Base-by-base conservation (phyloP, 2,797 vertebrate genomes). In the Coilia nasus region DNA sequence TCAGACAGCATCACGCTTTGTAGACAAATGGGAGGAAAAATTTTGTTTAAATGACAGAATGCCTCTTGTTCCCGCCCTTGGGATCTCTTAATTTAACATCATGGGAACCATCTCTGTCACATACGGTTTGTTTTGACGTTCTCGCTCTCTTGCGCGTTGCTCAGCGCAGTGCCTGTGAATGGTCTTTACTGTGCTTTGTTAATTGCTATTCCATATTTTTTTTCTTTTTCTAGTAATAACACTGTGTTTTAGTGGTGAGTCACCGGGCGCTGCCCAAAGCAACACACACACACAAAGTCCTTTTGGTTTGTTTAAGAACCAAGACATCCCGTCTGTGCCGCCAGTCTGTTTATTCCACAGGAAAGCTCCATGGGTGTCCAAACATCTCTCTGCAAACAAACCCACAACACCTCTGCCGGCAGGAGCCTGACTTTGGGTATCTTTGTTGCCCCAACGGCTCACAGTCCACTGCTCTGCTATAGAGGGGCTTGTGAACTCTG, bases 171-270 rank as follows among this genome's bases (percentile, higher is more conserved):
- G 81, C 81, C 50, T 78, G 82, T 31, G 59, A 82, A 59, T 9
- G 80, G 23, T 71, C 82, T 87, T 84, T 81, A 80, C 57, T 50
- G 23, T 85, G 57, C 14, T 47, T 82, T 50, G 23, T 83, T 89
- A 88, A 90, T 88, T 90, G 83, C 83, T 84, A 81, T 90, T 87
- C 87, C 80, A 88, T 83, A 81, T 87, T 87, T 81, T 81, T 85
- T 88, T 83, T 82, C 41, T 21, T 35, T 21, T 21, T 6, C 84
- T 84, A 84, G 60, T 81, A 84, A 83, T 83, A 57, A 84, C 57
- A 17, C 82, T 60, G 78, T 75, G 83, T 64, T 83, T 81, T 85
- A 21, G 82, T 46, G 35, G 64, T 85, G 64, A 89, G 86, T 90
- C 89, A 85, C 85, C 46, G 85, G 83, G 81, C 81, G 44, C 84